Evolutionary conservation across 2,797 vertebrate genomes (phyloP), one percentile per base, ranked within the genome.

Genomic region (Capromys pilorides): DNA sequence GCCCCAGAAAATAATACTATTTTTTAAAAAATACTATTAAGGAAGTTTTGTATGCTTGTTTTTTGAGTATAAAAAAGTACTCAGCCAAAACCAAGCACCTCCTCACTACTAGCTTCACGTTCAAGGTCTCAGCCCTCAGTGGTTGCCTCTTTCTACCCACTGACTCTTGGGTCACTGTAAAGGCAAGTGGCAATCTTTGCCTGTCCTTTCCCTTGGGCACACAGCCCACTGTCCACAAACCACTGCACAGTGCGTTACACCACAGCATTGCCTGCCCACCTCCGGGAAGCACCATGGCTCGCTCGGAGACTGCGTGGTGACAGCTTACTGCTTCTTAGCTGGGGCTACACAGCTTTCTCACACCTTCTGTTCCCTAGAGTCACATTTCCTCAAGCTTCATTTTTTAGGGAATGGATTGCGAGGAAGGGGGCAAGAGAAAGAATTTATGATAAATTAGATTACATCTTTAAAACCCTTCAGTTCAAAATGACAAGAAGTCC

Each of bases 271-370:
- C 95, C 94, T 97, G 96, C 95, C 94, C 78, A 96, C 97, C 95
- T 89, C 86, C 6, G 97, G 96, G 96, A 97, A 11, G 4, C 0
- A 93, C 86, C 67, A 69, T 93, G 90, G 95, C 96, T 91, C 92
- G 96, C 81, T 93, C 11, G 49, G 89, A 96, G 97, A 88, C 67
- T n/a, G 96, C 91, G 96, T 21, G 62, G 73, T 95, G 96, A 91
- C 83, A 95, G 89, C 93, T 96, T 66, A 95, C 59, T 82, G 94
- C 94, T 86, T 94, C 82, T 62, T 59, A 78, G 93, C 66, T 91
- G 82, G 31, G 92, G 54, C 66, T 81, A 73, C 97, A 97, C 93
- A 96, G 98, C 94, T 97, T 97, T 97, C 97, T 97, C 97, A 98
- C 97, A 96, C 96, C 97, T 90, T 84, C 81, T 95, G 94, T 88